Conservation (phyloP, 2,797 vertebrate species). For the Nasua narica region DNA sequence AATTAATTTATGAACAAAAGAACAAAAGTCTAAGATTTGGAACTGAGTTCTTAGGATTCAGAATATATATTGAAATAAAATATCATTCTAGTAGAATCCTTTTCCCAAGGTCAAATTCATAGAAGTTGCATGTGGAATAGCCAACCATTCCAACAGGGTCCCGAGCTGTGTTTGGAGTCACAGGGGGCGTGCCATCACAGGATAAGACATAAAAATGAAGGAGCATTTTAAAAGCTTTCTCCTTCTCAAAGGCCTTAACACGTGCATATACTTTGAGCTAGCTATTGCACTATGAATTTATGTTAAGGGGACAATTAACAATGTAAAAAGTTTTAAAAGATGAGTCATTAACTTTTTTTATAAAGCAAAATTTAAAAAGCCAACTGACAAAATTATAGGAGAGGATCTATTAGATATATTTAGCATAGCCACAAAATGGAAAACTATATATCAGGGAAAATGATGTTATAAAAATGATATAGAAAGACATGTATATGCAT, state of each 20-base stretch:
- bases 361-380: background rate
- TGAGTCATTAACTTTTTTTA: background rate
- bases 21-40: background rate
- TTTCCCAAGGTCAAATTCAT: background rate
- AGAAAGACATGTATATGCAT: background rate
- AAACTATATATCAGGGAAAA: background rate
- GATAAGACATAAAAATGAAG: rapidly evolving
- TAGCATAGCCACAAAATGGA: background rate
- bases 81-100: background rate
- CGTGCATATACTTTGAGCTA: background rate
- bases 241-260: background rate
- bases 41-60: background rate
- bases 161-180: background rate
- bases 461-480: background rate
- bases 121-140: background rate
- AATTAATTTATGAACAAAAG: too few species aligned
- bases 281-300: background rate
- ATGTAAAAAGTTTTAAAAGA: background rate
- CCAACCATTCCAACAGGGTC: too few species aligned
- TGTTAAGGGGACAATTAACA: background rate
- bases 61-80: background rate
- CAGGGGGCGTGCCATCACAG: rapidly evolving
- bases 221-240: rapidly evolving
- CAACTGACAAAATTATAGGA: background rate
- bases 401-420: background rate